Conservation (phyloP, 2,113 vertebrate species). For the Redunca redunca region DNA sequence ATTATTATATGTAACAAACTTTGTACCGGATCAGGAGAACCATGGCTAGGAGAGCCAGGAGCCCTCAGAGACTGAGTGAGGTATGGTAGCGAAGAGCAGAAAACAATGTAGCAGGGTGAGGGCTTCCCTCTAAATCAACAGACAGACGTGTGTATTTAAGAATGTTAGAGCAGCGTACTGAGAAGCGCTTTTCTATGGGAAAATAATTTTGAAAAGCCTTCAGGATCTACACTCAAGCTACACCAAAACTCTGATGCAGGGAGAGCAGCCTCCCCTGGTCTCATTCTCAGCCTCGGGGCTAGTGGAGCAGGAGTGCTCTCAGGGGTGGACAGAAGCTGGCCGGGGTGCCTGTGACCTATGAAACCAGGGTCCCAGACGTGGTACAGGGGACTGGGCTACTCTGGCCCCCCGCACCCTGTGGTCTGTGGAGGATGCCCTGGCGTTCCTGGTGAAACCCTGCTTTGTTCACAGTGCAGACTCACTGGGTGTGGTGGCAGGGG, state of each 20-base stretch:
- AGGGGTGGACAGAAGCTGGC: background rate
- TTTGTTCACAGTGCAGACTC: background rate
- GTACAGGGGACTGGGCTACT: background rate
- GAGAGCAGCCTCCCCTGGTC: background rate
- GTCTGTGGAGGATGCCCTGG: background rate
- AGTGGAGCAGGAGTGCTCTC: background rate
- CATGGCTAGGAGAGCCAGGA: background rate
- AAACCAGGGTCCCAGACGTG: background rate
- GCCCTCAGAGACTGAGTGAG: background rate
- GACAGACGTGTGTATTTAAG: background rate
- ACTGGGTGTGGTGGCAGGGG: accelerated
- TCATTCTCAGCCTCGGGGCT: background rate
- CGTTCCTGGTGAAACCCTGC: background rate
- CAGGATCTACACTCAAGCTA: background rate
- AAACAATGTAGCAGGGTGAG: background rate
- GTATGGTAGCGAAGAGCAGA: background rate
- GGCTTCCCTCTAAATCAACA: background rate
- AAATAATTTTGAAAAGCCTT: background rate
- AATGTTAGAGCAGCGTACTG: background rate
- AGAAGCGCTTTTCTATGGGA: background rate
- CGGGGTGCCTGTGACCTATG: accelerated
- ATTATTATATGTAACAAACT: background rate
- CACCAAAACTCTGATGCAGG: background rate
- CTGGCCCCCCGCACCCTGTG: background rate
- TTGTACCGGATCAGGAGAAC: background rate